phyloP scores from a whole-genome alignment of 2,797 vertebrate species.

The Xenops minutus region DNA sequence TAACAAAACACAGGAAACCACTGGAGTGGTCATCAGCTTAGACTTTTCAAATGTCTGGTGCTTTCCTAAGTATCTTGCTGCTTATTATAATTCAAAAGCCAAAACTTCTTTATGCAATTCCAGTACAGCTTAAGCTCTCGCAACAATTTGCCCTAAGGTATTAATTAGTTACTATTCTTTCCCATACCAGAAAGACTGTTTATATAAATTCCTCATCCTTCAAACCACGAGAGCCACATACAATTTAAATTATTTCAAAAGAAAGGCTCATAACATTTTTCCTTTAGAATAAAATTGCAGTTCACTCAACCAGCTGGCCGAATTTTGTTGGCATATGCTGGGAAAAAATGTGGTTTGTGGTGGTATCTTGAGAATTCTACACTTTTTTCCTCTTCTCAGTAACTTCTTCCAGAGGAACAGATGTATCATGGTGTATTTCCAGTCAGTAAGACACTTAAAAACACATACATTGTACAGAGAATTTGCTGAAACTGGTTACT shows the following conservation, averaged over 20 bases:
- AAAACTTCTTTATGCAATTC: neutral
- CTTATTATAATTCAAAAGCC: neutral
- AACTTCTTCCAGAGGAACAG: neutral
- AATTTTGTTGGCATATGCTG: neutral
- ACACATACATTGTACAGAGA: neutral
- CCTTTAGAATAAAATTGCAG: neutral
- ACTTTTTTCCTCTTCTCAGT: neutral
- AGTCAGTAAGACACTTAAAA: neutral
- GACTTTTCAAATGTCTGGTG: neutral
- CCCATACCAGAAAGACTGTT: neutral
- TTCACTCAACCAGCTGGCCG: neutral
- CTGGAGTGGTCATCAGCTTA: neutral
- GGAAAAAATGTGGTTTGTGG: neutral
- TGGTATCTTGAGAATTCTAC: neutral
- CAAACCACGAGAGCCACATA: neutral
- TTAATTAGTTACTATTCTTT: neutral
- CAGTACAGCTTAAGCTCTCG: neutral
- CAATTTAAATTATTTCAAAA: neutral
- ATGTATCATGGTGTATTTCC: neutral
- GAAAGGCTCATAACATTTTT: neutral
- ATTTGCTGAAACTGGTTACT: neutral
- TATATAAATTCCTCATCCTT: neutral
- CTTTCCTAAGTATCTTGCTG: neutral
- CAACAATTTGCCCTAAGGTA: neutral
- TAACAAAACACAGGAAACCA: neutral